Evolutionary conservation across 2,888 invertebrate genomes (phyloP).

Genomic region (Diploptera punctata): DNA sequence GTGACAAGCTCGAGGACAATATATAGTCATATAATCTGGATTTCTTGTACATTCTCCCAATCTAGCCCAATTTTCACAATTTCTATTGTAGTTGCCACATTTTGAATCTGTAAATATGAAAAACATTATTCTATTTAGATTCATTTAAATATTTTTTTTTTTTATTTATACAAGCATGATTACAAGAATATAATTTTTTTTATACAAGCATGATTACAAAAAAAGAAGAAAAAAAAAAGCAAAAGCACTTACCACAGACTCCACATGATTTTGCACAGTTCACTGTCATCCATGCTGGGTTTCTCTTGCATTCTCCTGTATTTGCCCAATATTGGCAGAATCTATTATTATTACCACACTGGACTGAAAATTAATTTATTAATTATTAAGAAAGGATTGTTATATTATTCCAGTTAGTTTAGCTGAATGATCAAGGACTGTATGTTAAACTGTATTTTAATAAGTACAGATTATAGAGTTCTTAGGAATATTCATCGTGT

Average conservation of each 20-base stretch:
- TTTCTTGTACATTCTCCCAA: conserved; percentile 48
- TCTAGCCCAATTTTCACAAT: conserved; percentile 48
- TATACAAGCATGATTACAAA: background rate
- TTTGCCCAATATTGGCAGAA: conserved; percentile 49
- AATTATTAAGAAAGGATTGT: no score
- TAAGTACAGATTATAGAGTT: no score
- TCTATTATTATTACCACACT: conserved; percentile 46
- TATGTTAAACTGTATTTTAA: no score
- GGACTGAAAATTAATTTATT: conserved; percentile 26
- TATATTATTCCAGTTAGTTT: no score
- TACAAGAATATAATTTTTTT: background rate
- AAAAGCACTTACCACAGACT: conserved; percentile 45
- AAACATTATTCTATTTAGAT: background rate
- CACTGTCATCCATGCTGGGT: conserved; percentile 50
- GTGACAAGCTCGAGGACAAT: conserved; percentile 49
- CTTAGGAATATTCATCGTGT: no score
- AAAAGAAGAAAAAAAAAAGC: background rate
- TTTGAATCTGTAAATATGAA: conserved; percentile 12
- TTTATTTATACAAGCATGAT: background rate
- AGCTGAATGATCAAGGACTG: no score
- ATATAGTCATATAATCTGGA: conserved; percentile 49
- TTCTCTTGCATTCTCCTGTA: conserved; percentile 48
- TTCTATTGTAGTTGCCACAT: conserved; percentile 46
- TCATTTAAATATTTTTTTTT: background rate
- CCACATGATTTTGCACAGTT: conserved; percentile 50